Evolutionary conservation across 2,797 vertebrate species (phyloP).

Genomic region (Avahi laniger): DNA sequence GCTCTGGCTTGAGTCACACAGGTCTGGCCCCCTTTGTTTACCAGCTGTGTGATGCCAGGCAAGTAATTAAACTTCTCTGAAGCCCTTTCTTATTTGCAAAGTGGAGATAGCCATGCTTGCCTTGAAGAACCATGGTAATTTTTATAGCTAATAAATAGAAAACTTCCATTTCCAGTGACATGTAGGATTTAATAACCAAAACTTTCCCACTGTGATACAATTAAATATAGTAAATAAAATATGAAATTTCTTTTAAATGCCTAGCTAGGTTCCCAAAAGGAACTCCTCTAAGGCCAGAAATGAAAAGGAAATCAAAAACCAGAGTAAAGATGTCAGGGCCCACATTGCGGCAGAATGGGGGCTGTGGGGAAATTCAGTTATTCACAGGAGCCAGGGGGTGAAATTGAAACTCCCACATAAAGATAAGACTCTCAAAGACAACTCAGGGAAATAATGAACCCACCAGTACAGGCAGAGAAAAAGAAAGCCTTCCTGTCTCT

Average conservation of each 20-base stretch:
- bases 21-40: neutral
- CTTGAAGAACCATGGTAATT: neutral
- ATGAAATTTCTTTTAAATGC: neutral
- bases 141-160: neutral
- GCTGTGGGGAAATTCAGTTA: neutral
- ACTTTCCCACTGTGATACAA: neutral
- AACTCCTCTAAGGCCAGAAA: neutral
- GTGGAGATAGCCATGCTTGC: neutral
- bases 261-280: neutral
- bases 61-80: neutral
- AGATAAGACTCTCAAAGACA: neutral
- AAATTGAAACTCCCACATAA: neutral
- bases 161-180: neutral
- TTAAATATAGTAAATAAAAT: slow-evolving; percentile 8
- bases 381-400: neutral
- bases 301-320: neutral
- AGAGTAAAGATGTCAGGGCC: neutral
- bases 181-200: neutral
- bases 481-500: neutral
- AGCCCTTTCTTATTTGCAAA: neutral
- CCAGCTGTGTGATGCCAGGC: neutral
- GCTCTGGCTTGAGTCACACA: neutral
- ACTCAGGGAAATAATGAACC: neutral
- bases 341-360: neutral
- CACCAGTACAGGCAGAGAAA: neutral